Base-by-base conservation (phyloP, 2,113 vertebrate genomes). In the Sorex araneus region DNA sequence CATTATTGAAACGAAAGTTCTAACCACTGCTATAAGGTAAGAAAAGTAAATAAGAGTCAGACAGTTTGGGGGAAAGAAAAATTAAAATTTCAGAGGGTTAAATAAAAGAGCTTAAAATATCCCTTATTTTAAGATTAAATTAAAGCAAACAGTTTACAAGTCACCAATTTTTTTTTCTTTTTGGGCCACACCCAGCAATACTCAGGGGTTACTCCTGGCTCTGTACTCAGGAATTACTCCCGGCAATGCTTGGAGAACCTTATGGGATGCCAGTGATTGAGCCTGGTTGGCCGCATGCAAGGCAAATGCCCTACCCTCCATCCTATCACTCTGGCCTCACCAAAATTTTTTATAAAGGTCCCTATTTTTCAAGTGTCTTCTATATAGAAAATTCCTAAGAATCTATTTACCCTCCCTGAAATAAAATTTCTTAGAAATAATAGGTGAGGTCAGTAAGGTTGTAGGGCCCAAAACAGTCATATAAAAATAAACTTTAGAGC, bases 11-110 rank as follows among this genome's bases (percentile, higher is more conserved):
- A 6, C 74, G 32, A 50, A 47, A 45, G 25, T 73, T 77, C 54
- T 91, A 78, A 64, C 27, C 91, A 45, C 32, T 75, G 45, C 64
- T 75, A 19, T 83, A 92, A 85, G 23, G 32, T 5, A 93, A 89
- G 57, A 74, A 83, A 73, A 90, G 43, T 25, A 93, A 83, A 87
- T n/a, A 60, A 82, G 89, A 85, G 5, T 21, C 54, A 75, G 40
- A 69, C 6, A n/a, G 15, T 75, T 86, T 83, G 36, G 50, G 63
- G 89, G 64, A 8, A 27, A 75, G 67, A 36, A 89, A 85, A 54
- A 36, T 21, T 69, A 88, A 79, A 9, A 63, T 34, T 0, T 45
- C 43, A 34, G 30, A 45, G 7, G 60, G 63, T 63, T 45, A 79
- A 57, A n/a, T 40, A 45, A 45, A 80, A 47, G 73, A 40, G 40